Evolutionary conservation across 2,113 vertebrate species (phyloP), one percentile per base, ranked within the genome.

Genomic region (Casuarius casuarius): DNA sequence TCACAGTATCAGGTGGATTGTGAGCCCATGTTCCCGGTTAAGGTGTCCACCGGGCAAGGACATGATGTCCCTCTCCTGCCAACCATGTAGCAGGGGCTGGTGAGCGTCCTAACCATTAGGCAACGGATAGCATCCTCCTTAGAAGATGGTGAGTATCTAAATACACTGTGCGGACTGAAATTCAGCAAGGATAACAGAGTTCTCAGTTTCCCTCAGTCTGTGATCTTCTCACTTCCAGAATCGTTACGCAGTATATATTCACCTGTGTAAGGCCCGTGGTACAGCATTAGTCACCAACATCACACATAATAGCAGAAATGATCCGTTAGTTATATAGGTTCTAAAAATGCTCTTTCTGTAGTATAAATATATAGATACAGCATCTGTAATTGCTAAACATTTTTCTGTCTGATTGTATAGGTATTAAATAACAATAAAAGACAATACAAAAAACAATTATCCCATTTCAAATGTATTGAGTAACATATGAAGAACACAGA

Each of bases 221-320:
- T 2, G 9, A 33, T 44, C 20, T 23, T 79, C 78, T 87, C 17
- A 16, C 54, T 83, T 38, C 18, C 33, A 26, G 68, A 35, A 23
- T 13, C 35, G 63, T 33, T 17, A 0, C 49, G 44, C 2, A 2
- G 10, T 62, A 9, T 4, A 2, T 17, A 5, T 31, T 10, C 61
- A 38, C 20, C 20, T 33, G 44, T 70, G 52, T 82, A 38, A 83
- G 58, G 29, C 46, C 49, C 10, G 3, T 3, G 33, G 16, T 58
- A 35, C 40, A 83, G 10, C 33, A 6, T 44, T 44, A 23, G 16
- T 13, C 59, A 52, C 25, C 1, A 9, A 12, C 33, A 35, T 13
- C 35, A 11, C 21, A 20, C 19, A 40, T 12, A 75, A 38, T 10
- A 5, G 1, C 70, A 75, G 84, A 84, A 92, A 58, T 18, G 52